Conservation (phyloP, 2,113 vertebrate genomes). For the Chloropsis hardwickii region DNA sequence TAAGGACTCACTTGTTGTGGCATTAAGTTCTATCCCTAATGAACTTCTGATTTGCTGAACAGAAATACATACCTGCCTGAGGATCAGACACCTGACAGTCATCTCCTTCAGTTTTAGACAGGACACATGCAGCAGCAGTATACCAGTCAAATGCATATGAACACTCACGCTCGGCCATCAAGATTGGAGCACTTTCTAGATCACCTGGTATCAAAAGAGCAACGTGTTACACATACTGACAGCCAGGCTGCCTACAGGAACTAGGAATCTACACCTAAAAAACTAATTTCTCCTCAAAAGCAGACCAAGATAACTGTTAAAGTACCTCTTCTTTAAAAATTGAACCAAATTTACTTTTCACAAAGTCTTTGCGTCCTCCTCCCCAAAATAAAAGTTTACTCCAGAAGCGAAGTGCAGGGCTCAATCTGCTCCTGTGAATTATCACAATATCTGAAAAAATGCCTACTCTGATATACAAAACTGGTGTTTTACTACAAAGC, state of each 20-base stretch:
- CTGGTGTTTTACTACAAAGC: neutral
- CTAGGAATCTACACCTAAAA: neutral
- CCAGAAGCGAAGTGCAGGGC: neutral
- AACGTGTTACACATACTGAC: neutral
- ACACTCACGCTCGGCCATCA: constrained; percentile 74
- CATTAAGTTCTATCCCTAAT: neutral
- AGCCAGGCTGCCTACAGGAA: neutral
- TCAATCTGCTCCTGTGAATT: neutral
- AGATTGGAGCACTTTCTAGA: constrained; percentile 84
- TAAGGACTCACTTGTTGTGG: neutral
- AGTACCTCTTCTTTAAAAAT: neutral
- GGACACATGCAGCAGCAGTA: constrained; percentile 88
- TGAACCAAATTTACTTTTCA: neutral
- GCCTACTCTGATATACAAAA: neutral
- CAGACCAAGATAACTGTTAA: neutral
- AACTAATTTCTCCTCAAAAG: neutral
- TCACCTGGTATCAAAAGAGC: constrained; percentile 75
- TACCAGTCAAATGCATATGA: constrained; percentile 89
- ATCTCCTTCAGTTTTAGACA: constrained; percentile 83
- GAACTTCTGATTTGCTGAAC: neutral
- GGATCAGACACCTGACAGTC: constrained; percentile 87
- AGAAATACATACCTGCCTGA: constrained; percentile 81
- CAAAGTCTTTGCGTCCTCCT: neutral
- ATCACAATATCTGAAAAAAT: neutral
- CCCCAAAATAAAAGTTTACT: neutral